Evolutionary conservation across 2,797 vertebrate genomes (phyloP).

Genomic region (Semotilus atromaculatus): DNA sequence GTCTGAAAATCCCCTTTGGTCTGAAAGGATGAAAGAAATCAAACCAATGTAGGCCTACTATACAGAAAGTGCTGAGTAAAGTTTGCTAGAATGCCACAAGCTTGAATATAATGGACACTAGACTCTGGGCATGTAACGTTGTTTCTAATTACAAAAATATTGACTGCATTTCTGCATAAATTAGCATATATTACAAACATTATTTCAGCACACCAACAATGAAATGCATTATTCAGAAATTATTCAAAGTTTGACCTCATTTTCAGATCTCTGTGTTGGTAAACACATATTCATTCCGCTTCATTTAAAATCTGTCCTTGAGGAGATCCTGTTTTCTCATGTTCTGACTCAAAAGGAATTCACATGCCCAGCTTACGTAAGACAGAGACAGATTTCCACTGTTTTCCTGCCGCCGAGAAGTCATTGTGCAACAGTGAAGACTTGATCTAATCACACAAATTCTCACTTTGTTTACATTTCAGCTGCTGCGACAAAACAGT

Average conservation of each 20-base stretch:
- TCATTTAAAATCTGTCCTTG: neutral
- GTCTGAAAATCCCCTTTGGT: conserved; percentile 10
- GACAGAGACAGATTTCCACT: conserved; percentile 6
- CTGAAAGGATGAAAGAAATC: conserved; percentile 6
- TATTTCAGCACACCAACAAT: neutral
- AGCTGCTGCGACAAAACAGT: neutral
- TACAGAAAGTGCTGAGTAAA: conserved; percentile 18
- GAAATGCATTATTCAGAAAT: conserved; percentile 11
- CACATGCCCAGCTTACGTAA: conserved; percentile 32
- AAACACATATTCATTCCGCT: conserved; percentile 1
- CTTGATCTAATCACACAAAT: conserved; percentile 26
- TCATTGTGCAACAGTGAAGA: conserved; percentile 31
- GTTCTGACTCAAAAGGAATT: neutral
- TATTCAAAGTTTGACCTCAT: neutral
- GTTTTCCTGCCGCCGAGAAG: conserved; percentile 17
- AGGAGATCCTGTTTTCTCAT: conserved; percentile 37
- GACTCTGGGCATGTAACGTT: neutral
- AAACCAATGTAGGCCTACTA: neutral
- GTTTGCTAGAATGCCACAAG: neutral
- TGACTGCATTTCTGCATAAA: conserved; percentile 40
- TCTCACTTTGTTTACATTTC: conserved; percentile 35
- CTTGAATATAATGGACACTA: neutral
- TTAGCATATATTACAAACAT: conserved; percentile 38
- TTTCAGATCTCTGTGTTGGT: conserved; percentile 26
- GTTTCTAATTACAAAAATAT: conserved; percentile 34